Evolutionary conservation across 2,888 invertebrate species (phyloP).

Genomic region (Unio pictorum): DNA sequence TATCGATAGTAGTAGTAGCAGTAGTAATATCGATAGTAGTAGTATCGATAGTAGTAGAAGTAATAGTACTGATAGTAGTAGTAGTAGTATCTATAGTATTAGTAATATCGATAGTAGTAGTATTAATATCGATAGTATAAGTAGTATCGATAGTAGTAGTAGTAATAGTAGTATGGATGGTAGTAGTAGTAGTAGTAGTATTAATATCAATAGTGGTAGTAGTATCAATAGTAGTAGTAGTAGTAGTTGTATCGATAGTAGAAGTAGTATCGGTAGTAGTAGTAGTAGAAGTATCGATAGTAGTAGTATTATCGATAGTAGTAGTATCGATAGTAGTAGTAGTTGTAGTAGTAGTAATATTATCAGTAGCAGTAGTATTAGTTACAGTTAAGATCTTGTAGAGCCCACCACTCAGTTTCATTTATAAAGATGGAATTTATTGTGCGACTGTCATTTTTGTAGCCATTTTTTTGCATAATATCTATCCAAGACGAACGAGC

Average conservation of each 20-base stretch:
- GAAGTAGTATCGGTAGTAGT: too few relatives aligned
- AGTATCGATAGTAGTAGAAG: constrained; percentile 19
- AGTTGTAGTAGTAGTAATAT: neutral
- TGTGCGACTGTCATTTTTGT: constrained; percentile 10
- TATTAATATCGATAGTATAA: neutral
- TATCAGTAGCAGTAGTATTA: neutral
- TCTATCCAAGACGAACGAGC: constrained; percentile 18
- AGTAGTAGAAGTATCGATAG: neutral
- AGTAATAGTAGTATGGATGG: constrained; percentile 23
- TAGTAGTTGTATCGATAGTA: too few relatives aligned
- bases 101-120: constrained; percentile 24
- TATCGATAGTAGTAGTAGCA: constrained; percentile 15
- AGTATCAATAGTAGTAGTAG: too few relatives aligned
- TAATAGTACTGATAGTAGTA: constrained; percentile 15
- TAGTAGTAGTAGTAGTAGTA: constrained; percentile 15
- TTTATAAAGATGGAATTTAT: constrained; percentile 15
- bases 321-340: neutral
- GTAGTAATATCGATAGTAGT: constrained; percentile 14
- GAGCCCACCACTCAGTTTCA: constrained; percentile 11
- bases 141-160: constrained; percentile 10
- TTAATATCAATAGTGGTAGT: too few relatives aligned
- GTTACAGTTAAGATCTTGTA: constrained; percentile 7
- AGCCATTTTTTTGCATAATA: constrained; percentile 17
- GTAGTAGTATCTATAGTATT: constrained; percentile 20
- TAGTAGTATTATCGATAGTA: neutral